phyloP scores from a whole-genome alignment of 2,113 vertebrate genomes.

The Vimba vimba region DNA sequence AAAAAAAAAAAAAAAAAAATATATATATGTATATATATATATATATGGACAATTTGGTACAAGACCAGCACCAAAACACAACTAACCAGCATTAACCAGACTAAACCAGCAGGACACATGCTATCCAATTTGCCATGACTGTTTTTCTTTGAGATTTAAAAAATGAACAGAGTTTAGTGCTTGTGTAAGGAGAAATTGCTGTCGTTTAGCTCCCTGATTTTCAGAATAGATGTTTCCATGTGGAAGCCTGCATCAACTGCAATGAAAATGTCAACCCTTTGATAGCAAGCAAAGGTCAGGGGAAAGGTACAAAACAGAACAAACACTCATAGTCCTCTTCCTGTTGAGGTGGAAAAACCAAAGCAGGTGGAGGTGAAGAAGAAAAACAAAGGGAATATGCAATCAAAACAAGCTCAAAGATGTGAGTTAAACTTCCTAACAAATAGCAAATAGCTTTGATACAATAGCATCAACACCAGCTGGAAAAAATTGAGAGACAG shows the following conservation, averaged over 20 bases:
- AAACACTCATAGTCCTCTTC: constrained; percentile 18
- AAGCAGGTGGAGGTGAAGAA: not conserved
- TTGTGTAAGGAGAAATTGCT: not conserved
- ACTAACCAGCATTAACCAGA: not conserved
- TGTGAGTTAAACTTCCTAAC: not conserved
- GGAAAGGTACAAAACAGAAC: constrained; percentile 27
- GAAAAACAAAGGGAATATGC: constrained; percentile 16
- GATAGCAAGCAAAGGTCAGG: constrained; percentile 48
- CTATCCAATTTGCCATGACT: not conserved
- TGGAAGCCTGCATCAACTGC: constrained; percentile 19
- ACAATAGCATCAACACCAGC: not conserved
- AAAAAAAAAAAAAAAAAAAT: not conserved
- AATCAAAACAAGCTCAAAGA: constrained; percentile 43
- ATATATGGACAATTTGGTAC: not conserved
- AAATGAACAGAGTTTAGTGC: not conserved
- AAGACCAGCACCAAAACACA: not conserved
- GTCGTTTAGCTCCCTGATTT: not conserved
- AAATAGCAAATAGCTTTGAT: constrained; percentile 3
- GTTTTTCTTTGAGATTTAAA: not conserved
- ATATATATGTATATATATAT: too few species aligned
- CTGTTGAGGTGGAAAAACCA: constrained; percentile 28
- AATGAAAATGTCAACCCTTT: constrained; percentile 48
- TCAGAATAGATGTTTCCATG: not conserved
- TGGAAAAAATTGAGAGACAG: not conserved
- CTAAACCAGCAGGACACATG: not conserved